A percentile compares a stretch with the other conserved stretches of the same genome.
phyloP scores from a whole-genome alignment of 1,140 invertebrate species.

The Delia radicum region DNA sequence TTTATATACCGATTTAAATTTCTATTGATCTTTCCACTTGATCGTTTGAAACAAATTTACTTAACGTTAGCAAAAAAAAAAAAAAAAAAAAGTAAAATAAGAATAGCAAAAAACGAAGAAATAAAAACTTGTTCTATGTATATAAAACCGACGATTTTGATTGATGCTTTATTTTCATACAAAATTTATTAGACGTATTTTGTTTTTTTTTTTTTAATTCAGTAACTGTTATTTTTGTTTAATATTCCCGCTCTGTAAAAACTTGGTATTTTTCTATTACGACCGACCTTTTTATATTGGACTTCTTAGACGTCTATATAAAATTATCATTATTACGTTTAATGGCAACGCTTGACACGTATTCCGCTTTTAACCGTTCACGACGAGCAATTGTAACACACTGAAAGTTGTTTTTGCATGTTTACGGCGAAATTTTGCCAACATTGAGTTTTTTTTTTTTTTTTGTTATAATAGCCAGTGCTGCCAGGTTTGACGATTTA shows the following conservation, averaged over 20 bases:
- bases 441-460: neutral
- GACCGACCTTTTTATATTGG: no score
- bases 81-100: neutral
- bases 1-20: neutral
- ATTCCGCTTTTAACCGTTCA: neutral
- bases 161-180: neutral
- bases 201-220: no score
- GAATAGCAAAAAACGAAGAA: neutral
- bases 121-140: neutral
- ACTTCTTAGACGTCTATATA: no score
- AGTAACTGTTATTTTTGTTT: neutral
- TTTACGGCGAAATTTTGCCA: neutral
- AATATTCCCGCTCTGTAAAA: no score
- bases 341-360: no score
- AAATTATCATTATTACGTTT: no score
- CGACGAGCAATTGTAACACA: constrained; percentile 15
- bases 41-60: neutral
- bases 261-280: no score
- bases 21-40: neutral
- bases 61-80: neutral
- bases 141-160: neutral
- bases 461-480: neutral
- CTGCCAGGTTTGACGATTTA: no score
- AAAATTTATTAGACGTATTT: no score
- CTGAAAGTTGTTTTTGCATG: neutral